phyloP scores from a whole-genome alignment of 92 coral and sea anemone species.

The Bergia puertoricense region DNA sequence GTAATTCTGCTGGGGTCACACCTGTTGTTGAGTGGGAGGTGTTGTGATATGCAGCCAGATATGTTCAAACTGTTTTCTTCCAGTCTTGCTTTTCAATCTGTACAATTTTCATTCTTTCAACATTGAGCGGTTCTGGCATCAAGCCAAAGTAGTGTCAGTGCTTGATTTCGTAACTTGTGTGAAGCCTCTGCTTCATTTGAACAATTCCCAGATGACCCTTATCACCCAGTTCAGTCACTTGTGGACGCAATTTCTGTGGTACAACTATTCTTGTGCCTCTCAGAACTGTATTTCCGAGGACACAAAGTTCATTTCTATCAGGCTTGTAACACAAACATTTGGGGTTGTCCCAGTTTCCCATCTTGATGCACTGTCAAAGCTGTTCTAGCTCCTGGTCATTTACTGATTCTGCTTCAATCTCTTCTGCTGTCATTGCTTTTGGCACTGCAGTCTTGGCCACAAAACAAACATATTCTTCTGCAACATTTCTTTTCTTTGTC shows the following conservation, averaged over 20 bases:
- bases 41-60: slow-evolving; percentile 26
- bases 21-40: slow-evolving; percentile 21
- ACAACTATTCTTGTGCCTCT: neutral
- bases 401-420: too few relatives aligned
- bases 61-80: slow-evolving; percentile 32
- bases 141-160: neutral
- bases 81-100: slow-evolving; percentile 7
- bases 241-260: neutral
- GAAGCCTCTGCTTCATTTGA: neutral
- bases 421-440: slow-evolving; percentile 26
- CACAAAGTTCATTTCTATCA: neutral
- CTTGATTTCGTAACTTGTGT: neutral
- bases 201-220: neutral
- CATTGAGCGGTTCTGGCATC: neutral
- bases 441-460: slow-evolving; percentile 12
- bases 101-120: too few relatives aligned
- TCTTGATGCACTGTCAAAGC: too few relatives aligned
- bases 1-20: slow-evolving; percentile 34
- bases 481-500: neutral
- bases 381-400: too few relatives aligned
- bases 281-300: neutral
- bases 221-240: neutral
- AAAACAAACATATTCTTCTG: slow-evolving; percentile 1
- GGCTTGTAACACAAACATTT: too few relatives aligned
- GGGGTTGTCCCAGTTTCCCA: too few relatives aligned